These are phyloP conservation scores for Drosophila austrosaltans DNA, from an alignment of 2,888 invertebrate genomes.

Conservation along the genomic window DNA sequence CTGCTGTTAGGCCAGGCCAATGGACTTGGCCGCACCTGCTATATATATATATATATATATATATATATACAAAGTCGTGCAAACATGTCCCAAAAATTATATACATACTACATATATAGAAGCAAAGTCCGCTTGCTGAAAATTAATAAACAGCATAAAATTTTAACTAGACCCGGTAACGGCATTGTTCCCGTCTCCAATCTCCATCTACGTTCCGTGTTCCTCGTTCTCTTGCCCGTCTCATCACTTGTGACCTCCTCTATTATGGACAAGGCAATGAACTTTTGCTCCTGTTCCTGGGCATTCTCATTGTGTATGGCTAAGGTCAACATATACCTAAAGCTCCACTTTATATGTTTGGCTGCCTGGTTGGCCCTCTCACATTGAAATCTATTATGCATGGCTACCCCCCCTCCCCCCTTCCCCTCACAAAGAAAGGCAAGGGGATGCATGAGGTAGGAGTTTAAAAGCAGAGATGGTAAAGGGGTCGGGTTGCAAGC, in stretches of 20 bases:
- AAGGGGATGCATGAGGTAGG: constrained; percentile 10
- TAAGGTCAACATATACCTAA: constrained; percentile 67
- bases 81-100: constrained; percentile 42
- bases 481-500: constrained; percentile 44
- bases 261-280: constrained; percentile 56
- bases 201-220: neutral
- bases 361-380: constrained; percentile 39
- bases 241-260: neutral
- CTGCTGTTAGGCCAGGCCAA: constrained; percentile 1
- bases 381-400: constrained; percentile 71
- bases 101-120: neutral
- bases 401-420: neutral
- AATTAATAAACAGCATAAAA: constrained; percentile 71
- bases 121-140: constrained; percentile 27
- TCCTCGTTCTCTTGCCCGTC: neutral
- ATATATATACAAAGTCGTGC: constrained; percentile 25
- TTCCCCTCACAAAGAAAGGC: neutral
- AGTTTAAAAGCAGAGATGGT: constrained; percentile 2
- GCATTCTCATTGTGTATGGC: constrained; percentile 37
- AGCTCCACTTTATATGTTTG: constrained; percentile 39
- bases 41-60: constrained; percentile 17
- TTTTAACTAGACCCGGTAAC: constrained; percentile 49
- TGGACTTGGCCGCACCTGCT: constrained; percentile 16
- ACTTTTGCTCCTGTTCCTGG: constrained; percentile 47
- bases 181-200: constrained; percentile 13